phyloP scores from a whole-genome alignment of 2,888 invertebrate species.

The Leucania comma region DNA sequence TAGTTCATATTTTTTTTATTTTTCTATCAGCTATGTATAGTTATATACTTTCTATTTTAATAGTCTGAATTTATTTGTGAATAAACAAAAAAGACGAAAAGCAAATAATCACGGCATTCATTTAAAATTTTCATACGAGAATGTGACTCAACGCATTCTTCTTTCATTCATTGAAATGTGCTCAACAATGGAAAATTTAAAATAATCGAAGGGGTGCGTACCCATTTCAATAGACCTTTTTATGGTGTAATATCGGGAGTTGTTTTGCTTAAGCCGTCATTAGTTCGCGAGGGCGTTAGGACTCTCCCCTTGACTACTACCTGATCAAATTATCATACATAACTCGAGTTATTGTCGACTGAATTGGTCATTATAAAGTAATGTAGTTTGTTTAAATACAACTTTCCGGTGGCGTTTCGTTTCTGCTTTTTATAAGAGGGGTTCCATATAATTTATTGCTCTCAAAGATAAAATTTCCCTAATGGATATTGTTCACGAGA shows the following conservation, averaged over 20 bases:
- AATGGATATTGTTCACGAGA: conserved; percentile 86
- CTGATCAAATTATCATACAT: conserved; percentile 86
- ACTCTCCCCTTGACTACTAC: conserved; percentile 71
- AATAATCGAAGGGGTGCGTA: conserved; percentile 83
- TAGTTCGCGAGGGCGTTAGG: conserved; percentile 76
- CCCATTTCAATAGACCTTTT: conserved; percentile 83
- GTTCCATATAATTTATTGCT: conserved; percentile 84
- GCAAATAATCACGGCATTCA: conserved; percentile 45
- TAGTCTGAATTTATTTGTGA: too few relatives aligned
- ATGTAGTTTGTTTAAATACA: conserved; percentile 88
- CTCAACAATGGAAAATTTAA: conserved; percentile 80
- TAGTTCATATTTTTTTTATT: too few relatives aligned
- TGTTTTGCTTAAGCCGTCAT: conserved; percentile 85
- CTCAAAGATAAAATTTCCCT: conserved; percentile 85
- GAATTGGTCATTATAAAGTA: conserved; percentile 85
- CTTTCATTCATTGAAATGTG: conserved; percentile 70
- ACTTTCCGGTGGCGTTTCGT: conserved; percentile 77
- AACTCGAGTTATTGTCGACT: conserved; percentile 79
- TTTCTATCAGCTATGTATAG: too few relatives aligned
- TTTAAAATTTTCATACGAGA: conserved; percentile 58
- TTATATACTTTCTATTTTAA: too few relatives aligned
- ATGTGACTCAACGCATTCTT: conserved; percentile 71
- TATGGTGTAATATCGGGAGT: conserved; percentile 80
- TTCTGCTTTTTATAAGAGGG: conserved; percentile 76
- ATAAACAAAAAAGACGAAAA: neutral